phyloP scores from a whole-genome alignment of 92 coral and sea anemone genomes.

The Epizoanthus stellaris region DNA sequence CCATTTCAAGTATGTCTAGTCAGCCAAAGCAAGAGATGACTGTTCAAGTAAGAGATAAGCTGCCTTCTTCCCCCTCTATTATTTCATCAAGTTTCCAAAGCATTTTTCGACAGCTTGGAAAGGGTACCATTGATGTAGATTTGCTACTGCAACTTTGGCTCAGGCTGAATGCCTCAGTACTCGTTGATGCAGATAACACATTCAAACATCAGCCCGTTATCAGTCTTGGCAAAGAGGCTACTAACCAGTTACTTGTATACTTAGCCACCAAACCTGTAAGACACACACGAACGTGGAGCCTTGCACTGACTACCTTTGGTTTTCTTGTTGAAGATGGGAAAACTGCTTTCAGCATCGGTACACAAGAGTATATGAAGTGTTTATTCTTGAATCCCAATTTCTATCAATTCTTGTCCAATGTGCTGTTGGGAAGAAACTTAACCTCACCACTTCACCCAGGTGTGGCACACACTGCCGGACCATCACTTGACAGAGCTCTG shows the following conservation, averaged over 20 bases:
- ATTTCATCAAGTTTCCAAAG: conserved; percentile 28
- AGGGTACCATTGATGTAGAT: conserved; percentile 12
- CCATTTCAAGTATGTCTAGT: conserved; percentile 10
- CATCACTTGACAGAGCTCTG: conserved; percentile 21
- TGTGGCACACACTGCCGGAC: conserved; percentile 19
- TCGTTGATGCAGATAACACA: conserved; percentile 4
- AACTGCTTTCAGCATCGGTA: neutral
- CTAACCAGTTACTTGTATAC: conserved; percentile 14
- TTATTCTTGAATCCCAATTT: conserved; percentile 3
- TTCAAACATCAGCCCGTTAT: conserved; percentile 42
- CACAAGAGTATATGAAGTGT: conserved; percentile 15
- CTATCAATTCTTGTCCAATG: conserved; percentile 12
- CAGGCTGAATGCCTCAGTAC: conserved; percentile 50
- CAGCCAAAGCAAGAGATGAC: conserved; percentile 23
- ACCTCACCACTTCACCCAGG: neutral
- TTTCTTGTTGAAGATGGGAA: conserved; percentile 26
- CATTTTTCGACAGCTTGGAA: conserved; percentile 25
- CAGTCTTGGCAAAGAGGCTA: conserved; percentile 42
- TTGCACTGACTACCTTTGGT: conserved; percentile 22
- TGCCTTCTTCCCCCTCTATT: neutral
- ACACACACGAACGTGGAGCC: conserved; percentile 41
- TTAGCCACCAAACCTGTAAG: conserved; percentile 41
- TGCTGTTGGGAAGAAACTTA: conserved; percentile 22
- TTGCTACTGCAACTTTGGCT: conserved; percentile 39
- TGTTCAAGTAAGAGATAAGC: neutral